Evolutionary conservation across 1,140 invertebrate species (phyloP).

Genomic region (Megathymus violae): DNA sequence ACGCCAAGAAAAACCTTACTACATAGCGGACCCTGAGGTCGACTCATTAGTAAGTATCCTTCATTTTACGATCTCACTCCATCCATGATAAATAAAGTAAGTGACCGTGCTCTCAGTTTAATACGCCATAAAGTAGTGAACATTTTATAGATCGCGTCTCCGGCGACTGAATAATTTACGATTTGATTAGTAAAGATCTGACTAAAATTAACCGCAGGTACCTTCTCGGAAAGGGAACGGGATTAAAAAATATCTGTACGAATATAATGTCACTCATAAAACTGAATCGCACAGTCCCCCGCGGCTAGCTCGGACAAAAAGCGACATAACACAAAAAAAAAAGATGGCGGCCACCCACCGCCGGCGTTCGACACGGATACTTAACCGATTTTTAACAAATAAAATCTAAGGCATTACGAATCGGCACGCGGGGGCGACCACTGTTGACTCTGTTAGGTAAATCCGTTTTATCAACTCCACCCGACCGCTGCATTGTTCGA

Average conservation of each 20-base stretch:
- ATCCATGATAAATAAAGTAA: slow-evolving; percentile 58
- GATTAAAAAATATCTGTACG: slow-evolving; percentile 48
- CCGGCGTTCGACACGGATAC: slow-evolving; percentile 83
- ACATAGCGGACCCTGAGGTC: slow-evolving; percentile 98
- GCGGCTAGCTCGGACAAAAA: slow-evolving; percentile 78
- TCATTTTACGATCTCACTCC: slow-evolving; percentile 42
- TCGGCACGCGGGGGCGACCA: slow-evolving; percentile 57
- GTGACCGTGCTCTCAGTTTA: slow-evolving; percentile 51
- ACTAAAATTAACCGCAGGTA: slow-evolving; percentile 73
- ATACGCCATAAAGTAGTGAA: slow-evolving; percentile 75
- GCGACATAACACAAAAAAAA: slow-evolving; percentile 75
- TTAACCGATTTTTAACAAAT: slow-evolving; percentile 85
- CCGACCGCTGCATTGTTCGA: slow-evolving; percentile 2
- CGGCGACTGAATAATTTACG: slow-evolving; percentile 67
- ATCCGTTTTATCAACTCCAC: slow-evolving; percentile 52
- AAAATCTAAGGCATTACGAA: slow-evolving; percentile 84
- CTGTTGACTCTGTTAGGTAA: slow-evolving; percentile 61
- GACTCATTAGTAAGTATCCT: slow-evolving; percentile 97
- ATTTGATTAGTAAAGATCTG: slow-evolving; percentile 75
- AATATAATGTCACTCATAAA: slow-evolving; percentile 80
- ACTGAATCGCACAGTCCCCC: slow-evolving; percentile 76
- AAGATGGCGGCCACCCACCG: slow-evolving; percentile 81
- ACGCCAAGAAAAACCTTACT: slow-evolving; percentile 98
- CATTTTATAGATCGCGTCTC: slow-evolving; percentile 66
- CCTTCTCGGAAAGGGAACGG: slow-evolving; percentile 60